These are phyloP conservation scores for Diadema setosum DNA, from an alignment of 35 echinoderm and acorn worm genomes.

Conservation along the genomic window DNA sequence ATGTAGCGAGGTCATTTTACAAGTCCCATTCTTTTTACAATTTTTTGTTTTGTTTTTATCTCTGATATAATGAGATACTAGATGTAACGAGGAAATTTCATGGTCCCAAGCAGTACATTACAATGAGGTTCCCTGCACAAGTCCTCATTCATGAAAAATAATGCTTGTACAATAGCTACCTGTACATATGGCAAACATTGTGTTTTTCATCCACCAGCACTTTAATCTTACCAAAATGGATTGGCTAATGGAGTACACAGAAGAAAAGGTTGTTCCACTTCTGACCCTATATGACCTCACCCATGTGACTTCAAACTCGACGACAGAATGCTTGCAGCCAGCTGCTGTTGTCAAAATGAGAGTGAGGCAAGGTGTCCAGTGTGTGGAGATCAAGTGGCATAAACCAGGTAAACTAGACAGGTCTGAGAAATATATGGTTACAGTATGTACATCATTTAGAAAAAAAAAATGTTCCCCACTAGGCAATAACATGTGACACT, in stretches of 20 bases:
- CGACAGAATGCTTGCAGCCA: not conserved
- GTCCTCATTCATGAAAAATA: not conserved
- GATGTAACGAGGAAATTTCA: too few species aligned
- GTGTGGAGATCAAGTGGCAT: conserved; percentile 79
- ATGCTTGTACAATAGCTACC: not conserved
- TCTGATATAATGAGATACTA: too few species aligned
- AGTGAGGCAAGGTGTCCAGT: conserved; percentile 58
- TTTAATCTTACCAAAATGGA: conserved; percentile 70
- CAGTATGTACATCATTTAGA: not conserved
- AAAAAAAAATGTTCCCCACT: not conserved
- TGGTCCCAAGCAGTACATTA: not conserved
- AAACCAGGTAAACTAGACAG: conserved; percentile 44
- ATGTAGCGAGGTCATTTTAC: too few species aligned
- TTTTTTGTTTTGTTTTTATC: too few species aligned
- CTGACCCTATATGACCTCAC: conserved; percentile 63
- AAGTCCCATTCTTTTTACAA: too few species aligned
- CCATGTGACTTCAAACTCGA: not conserved
- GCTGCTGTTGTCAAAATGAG: conserved; percentile 62
- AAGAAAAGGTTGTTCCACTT: conserved; percentile 80
- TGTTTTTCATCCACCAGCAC: conserved; percentile 15
- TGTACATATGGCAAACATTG: not conserved
- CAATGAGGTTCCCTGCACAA: not conserved
- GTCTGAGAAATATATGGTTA: not conserved
- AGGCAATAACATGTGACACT: not conserved
- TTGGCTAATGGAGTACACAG: conserved; percentile 82